phyloP scores from a whole-genome alignment of 2,888 invertebrate species.

The Aspidiotus rigidus region DNA sequence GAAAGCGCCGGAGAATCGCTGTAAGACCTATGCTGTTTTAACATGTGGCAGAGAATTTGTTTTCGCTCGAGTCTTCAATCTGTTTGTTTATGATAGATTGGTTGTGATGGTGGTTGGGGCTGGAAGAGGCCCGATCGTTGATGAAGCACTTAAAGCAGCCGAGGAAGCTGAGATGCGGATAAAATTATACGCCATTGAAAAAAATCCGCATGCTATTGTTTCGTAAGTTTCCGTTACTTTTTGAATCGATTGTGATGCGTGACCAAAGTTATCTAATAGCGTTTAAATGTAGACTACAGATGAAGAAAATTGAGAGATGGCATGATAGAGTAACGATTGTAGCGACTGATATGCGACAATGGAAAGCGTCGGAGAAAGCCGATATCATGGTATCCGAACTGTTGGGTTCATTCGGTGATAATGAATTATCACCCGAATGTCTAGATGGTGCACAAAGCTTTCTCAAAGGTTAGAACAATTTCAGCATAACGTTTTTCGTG shows the following conservation, averaged over 20 bases:
- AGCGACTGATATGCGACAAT: constrained; percentile 76
- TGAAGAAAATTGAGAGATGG: constrained; percentile 70
- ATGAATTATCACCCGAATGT: constrained; percentile 97
- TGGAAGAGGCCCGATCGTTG: constrained; percentile 88
- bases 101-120: constrained; percentile 86
- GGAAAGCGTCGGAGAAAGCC: constrained; percentile 71
- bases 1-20: constrained; percentile 37
- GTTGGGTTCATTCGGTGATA: constrained; percentile 95
- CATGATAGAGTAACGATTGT: constrained; percentile 63
- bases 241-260: too few relatives aligned
- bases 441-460: constrained; percentile 86
- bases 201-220: constrained; percentile 91
- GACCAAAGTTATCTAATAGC: neutral
- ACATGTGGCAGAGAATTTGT: neutral
- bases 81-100: constrained; percentile 38
- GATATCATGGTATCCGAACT: constrained; percentile 94
- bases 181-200: constrained; percentile 90
- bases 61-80: neutral
- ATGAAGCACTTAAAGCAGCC: constrained; percentile 74
- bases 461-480: constrained; percentile 51
- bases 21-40: neutral
- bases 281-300: constrained; percentile 48
- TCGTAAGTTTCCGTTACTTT: constrained; percentile 46
- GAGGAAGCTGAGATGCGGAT: constrained; percentile 60
- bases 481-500: too few relatives aligned